Percentiles rank a stretch among this genome's conserved stretches.
Evolutionary conservation across 2,888 invertebrate genomes (phyloP).

Genomic region (Agrochola lychnidis): DNA sequence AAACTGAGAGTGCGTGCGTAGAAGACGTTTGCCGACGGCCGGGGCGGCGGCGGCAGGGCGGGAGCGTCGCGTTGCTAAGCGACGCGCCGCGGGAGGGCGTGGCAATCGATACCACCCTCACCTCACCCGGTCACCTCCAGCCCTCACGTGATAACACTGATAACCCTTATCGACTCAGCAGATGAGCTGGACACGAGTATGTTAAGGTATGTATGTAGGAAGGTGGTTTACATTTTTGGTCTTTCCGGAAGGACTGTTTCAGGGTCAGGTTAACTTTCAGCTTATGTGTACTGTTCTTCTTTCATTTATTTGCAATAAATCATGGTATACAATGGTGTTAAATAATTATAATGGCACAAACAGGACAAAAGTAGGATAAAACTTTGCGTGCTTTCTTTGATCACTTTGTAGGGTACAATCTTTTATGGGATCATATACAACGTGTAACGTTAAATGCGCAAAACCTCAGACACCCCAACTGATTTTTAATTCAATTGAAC

Average conservation of each 20-base stretch:
- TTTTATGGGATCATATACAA: not conserved
- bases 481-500: too few relatives aligned
- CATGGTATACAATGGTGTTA: not conserved
- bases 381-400: not conserved
- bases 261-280: too few relatives aligned
- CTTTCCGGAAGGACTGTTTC: not conserved
- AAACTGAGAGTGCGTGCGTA: conserved; percentile 57
- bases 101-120: conserved; percentile 93
- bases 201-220: not conserved
- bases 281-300: not conserved
- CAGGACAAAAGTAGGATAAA: not conserved
- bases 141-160: conserved; percentile 74
- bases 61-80: conserved; percentile 85
- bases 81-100: conserved; percentile 92
- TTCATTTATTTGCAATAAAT: not conserved
- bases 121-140: conserved; percentile 78
- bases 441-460: too few relatives aligned
- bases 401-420: not conserved
- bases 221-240: not conserved
- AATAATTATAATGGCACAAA: not conserved
- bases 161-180: conserved; percentile 64
- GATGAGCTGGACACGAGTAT: conserved; percentile 20
- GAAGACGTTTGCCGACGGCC: conserved; percentile 69
- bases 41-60: conserved; percentile 70
- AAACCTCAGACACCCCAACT: too few relatives aligned